Evolutionary conservation across 1,140 invertebrate species (phyloP), one percentile per base, ranked within the genome.

Genomic region (Drosophila bipectinata): DNA sequence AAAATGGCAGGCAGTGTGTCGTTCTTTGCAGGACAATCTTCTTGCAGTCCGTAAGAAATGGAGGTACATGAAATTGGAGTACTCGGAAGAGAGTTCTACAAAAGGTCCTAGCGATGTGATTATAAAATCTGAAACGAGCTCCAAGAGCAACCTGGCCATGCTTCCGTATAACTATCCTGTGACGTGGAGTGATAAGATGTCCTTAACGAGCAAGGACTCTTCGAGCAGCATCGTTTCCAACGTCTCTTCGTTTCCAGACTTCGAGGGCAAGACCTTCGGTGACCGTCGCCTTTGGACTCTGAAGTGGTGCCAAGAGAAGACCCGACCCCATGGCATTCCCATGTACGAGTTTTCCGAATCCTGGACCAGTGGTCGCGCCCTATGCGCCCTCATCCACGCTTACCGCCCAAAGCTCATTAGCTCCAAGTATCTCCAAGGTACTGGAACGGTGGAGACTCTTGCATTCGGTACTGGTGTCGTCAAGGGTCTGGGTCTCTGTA

Each of bases 301-400:
- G 0, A 0, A 6, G 3, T 18, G 44, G 15, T 83, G 80, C 48
- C 48, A 68, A 41, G n/a, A 21, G 3, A 66, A 28, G 30, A 67
- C 74, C n/a, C 41, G 32, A 0, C 45, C 72, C 1, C 88, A 83
- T 15, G 83, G 83, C 1, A 28, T 87, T n/a, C 83, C 83, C 0
- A 72, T 87, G 74, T 82, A 87, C 10, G 82, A 87, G 53, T 87
- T 87, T 51, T 61, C 59, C 1, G 5, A 2, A 0, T 87, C 82
- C 9, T 87, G 83, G 83, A 32, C 8, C 1, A 64, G 52, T 7
- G 82, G 82, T 0, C 69, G 58, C 4, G 82, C 82, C n/a, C 60
- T 82, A 0, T 81, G 79, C 7, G 82, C 83, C 3, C 6, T 87
- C 10, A 72, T 87, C 0, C 64, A 82, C 21, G 49, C 67, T 3